Evolutionary conservation across 2,797 vertebrate species (phyloP).

Genomic region (Sebastes cheni): DNA sequence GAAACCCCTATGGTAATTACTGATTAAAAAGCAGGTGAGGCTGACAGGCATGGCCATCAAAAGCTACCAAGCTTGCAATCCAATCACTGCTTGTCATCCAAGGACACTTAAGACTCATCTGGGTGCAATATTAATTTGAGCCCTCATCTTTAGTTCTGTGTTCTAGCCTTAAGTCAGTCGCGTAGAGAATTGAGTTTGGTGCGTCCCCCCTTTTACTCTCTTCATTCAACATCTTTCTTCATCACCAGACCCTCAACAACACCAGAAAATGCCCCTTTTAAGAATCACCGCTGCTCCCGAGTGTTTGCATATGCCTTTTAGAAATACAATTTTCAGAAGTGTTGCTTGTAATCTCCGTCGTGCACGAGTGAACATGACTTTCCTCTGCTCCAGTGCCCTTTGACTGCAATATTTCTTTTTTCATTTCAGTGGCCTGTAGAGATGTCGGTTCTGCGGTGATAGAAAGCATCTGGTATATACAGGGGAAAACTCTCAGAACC

Average conservation of each 20-base stretch:
- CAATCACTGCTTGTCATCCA: slow-evolving; percentile 80
- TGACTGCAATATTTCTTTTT: slow-evolving; percentile 34
- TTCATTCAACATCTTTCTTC: slow-evolving; percentile 20
- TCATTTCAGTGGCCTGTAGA: slow-evolving; percentile 67
- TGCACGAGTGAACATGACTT: slow-evolving; percentile 29
- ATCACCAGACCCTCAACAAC: not conserved
- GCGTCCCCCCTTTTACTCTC: not conserved
- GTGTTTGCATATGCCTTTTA: slow-evolving; percentile 32
- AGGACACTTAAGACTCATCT: slow-evolving; percentile 79
- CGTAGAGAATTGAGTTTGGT: slow-evolving; percentile 46
- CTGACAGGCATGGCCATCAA: slow-evolving; percentile 79
- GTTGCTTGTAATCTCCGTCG: slow-evolving; percentile 37
- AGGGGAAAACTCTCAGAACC: slow-evolving; percentile 35
- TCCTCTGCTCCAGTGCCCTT: slow-evolving; percentile 21
- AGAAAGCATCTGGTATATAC: slow-evolving; percentile 14
- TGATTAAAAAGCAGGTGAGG: slow-evolving; percentile 81
- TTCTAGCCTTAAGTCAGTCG: slow-evolving; percentile 56
- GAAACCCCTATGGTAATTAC: slow-evolving; percentile 81
- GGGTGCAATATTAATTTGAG: slow-evolving; percentile 77
- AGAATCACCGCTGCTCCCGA: not conserved
- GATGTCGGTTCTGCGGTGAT: not conserved
- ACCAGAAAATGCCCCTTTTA: not conserved
- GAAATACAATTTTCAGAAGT: slow-evolving; percentile 30
- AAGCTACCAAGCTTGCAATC: slow-evolving; percentile 79
- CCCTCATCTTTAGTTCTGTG: slow-evolving; percentile 63